These are phyloP conservation scores for Oreochromis mossambicus DNA, from an alignment of 2,797 vertebrate species.

Conservation along the genomic window DNA sequence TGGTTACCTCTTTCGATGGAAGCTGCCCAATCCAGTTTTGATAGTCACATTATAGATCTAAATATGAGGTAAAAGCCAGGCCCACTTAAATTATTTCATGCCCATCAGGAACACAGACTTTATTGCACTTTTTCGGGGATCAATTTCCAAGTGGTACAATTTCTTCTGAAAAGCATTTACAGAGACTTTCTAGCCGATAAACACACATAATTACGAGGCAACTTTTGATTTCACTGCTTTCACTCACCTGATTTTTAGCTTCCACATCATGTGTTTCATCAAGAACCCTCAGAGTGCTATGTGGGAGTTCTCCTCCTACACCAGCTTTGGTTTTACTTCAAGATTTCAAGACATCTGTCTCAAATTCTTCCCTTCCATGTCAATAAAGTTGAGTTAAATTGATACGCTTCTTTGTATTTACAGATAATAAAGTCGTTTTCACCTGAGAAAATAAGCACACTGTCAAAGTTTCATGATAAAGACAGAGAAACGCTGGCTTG, in stretches of 20 bases:
- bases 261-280: constrained; percentile 46
- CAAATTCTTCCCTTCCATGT: background rate
- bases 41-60: background rate
- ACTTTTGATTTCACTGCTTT: constrained; percentile 41
- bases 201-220: constrained; percentile 31
- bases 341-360: background rate
- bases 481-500: background rate
- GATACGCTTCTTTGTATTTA: background rate
- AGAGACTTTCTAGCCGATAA: background rate
- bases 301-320: constrained; percentile 53
- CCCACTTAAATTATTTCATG: background rate
- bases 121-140: background rate
- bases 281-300: constrained; percentile 24
- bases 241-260: constrained; percentile 39
- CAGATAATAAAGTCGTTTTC: background rate
- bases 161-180: background rate
- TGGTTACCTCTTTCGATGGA: background rate
- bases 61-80: background rate
- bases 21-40: background rate
- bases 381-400: background rate
- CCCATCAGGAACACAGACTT: background rate
- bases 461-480: background rate
- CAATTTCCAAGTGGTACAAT: background rate
- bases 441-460: background rate
- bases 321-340: background rate